Conservation (phyloP, 2,113 vertebrate species). For the Paraplagusia blochii region DNA sequence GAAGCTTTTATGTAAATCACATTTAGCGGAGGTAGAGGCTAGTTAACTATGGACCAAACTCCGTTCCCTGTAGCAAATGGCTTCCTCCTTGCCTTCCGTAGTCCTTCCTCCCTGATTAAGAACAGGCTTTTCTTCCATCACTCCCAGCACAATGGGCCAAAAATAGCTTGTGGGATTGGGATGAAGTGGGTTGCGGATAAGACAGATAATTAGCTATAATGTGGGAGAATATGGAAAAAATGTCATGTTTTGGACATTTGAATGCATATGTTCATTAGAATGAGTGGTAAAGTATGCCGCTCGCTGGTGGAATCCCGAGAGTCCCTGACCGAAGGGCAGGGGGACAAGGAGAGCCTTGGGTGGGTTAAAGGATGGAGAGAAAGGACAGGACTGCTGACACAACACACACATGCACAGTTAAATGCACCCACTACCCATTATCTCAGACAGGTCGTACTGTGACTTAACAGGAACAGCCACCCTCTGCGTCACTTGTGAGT, state of each 20-base stretch:
- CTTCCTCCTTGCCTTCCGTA: constrained; percentile 29
- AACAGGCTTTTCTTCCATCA: constrained; percentile 29
- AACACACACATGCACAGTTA: constrained; percentile 6
- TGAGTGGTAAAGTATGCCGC: too few species aligned
- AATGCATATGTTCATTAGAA: background rate
- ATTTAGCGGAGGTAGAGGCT: background rate
- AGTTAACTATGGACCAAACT: background rate
- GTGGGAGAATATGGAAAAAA: constrained; percentile 7
- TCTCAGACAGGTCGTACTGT: constrained; percentile 18
- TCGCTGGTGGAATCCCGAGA: too few species aligned
- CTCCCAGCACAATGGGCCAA: constrained; percentile 56
- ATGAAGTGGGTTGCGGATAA: constrained; percentile 16
- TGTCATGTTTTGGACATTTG: constrained; percentile 8
- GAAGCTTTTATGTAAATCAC: background rate
- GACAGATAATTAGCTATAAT: constrained; percentile 12
- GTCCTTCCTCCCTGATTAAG: constrained; percentile 22
- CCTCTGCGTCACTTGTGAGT: constrained; percentile 8
- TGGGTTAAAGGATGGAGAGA: constrained; percentile 29
- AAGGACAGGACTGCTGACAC: constrained; percentile 38
- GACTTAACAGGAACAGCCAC: constrained; percentile 36
- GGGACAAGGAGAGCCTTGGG: constrained; percentile 34
- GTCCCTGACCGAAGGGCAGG: constrained; percentile 12
- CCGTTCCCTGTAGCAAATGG: constrained; percentile 18
- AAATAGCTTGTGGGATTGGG: constrained; percentile 55
- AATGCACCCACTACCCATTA: background rate